A percentile compares a stretch with the other conserved stretches of the same genome.
These are phyloP conservation scores for Pristionchus pacificus DNA, from an alignment of 1,140 invertebrate species.

Conservation along the genomic window DNA sequence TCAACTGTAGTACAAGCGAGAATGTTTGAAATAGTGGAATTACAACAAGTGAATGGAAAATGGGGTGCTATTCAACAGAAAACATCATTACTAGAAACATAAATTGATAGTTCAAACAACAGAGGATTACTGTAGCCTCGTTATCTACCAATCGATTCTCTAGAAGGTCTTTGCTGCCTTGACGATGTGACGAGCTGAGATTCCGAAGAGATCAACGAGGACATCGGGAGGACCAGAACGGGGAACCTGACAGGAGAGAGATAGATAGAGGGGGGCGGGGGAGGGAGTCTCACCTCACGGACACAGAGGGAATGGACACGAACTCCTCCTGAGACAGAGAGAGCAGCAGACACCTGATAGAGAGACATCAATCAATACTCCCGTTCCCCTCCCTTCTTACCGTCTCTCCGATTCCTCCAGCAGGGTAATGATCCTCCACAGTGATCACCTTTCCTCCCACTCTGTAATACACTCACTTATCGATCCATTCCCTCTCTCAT, in stretches of 20 bases:
- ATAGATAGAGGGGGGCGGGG: neutral
- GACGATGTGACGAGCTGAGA: conserved; percentile 76
- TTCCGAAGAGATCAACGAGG: conserved; percentile 81
- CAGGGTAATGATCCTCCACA: conserved; percentile 93
- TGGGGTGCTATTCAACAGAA: neutral
- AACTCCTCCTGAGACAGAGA: conserved; percentile 70
- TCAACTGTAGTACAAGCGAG: no score
- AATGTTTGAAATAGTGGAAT: no score
- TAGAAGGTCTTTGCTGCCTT: conserved; percentile 63
- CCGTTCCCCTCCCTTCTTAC: conserved; percentile 61
- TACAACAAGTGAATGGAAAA: no score
- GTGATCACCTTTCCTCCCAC: conserved; percentile 79
- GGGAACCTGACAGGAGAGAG: neutral
- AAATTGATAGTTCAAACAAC: neutral
- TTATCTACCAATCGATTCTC: conserved; percentile 3
- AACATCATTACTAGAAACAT: neutral
- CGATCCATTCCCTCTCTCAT: neutral
- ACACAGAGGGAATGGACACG: conserved; percentile 81
- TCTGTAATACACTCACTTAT: neutral
- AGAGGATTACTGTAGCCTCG: neutral
- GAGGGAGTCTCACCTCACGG: conserved; percentile 63
- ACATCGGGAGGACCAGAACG: conserved; percentile 81
- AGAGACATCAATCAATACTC: neutral
- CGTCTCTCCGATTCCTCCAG: conserved; percentile 90
- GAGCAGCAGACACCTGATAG: conserved; percentile 64